phyloP scores from a whole-genome alignment of 2,888 invertebrate genomes.

The Scaptomyza reducta region DNA sequence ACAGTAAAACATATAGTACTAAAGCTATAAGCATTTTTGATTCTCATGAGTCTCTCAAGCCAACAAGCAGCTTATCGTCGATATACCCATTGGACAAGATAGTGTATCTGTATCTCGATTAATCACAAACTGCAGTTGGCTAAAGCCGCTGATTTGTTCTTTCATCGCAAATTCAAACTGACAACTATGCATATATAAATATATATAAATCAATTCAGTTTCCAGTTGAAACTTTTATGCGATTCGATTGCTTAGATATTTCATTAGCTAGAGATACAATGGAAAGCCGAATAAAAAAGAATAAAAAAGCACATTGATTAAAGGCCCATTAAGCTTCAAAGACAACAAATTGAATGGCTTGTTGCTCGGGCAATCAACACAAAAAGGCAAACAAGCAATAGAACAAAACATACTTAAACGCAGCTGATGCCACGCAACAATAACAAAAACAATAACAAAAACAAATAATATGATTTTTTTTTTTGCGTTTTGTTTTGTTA shows the following conservation, averaged over 20 bases:
- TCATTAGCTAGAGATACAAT: background rate
- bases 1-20: too few relatives aligned
- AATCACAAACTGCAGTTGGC: background rate
- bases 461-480: conserved; percentile 23
- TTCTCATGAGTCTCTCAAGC: too few relatives aligned
- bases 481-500: conserved; percentile 7
- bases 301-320: conserved; percentile 15
- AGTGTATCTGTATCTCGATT: background rate
- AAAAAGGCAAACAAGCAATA: background rate
- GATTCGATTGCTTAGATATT: conserved; percentile 2
- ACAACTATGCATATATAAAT: background rate
- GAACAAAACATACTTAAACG: conserved; percentile 25
- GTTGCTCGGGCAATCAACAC: conserved; percentile 23
- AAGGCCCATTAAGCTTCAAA: conserved; percentile 19
- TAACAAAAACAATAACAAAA: conserved; percentile 13
- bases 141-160: background rate
- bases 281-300: background rate
- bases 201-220: background rate
- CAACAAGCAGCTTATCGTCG: too few relatives aligned
- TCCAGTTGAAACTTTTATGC: background rate
- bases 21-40: too few relatives aligned
- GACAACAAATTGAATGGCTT: conserved; percentile 37
- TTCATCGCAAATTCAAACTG: conserved; percentile 3
- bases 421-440: conserved; percentile 60
- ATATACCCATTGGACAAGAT: background rate